Percentiles rank a stretch among this genome's conserved stretches.
Conservation (phyloP, 2,888 invertebrate species). For the Drosophila buzzatii region DNA sequence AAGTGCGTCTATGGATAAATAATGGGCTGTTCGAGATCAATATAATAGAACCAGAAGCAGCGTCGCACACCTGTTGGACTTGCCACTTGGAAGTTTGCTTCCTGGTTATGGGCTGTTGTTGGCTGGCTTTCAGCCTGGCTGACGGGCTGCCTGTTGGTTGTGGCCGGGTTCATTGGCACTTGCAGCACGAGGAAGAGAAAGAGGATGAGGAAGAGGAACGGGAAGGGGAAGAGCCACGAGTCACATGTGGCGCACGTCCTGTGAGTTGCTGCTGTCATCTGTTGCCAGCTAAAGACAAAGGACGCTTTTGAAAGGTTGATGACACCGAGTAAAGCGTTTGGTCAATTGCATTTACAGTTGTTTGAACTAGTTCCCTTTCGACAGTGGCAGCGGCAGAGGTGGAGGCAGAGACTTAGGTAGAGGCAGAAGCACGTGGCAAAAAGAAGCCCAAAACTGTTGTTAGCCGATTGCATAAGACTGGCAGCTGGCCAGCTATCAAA, state of each 20-base stretch:
- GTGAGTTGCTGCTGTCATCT: constrained; percentile 66
- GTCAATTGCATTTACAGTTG: constrained; percentile 76
- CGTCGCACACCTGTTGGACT: constrained; percentile 63
- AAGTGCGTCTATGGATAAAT: constrained; percentile 55
- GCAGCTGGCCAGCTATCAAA: constrained; percentile 63
- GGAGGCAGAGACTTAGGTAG: not conserved
- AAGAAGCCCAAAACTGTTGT: constrained; percentile 64
- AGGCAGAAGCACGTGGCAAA: constrained; percentile 64
- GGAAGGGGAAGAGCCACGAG: constrained; percentile 24
- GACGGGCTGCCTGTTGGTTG: constrained; percentile 9
- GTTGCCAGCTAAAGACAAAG: constrained; percentile 67
- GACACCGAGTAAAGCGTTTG: constrained; percentile 60
- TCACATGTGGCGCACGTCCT: constrained; percentile 74
- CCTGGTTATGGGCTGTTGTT: constrained; percentile 58
- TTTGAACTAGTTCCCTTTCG: constrained; percentile 73
- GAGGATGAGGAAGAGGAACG: not conserved
- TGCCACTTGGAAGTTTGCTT: constrained; percentile 52
- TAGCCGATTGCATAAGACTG: constrained; percentile 72
- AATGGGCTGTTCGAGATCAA: constrained; percentile 27
- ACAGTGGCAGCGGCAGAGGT: constrained; percentile 3
- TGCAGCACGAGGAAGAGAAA: constrained; percentile 1
- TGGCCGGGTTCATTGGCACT: constrained; percentile 64
- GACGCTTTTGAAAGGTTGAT: constrained; percentile 75
- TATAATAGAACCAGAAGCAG: constrained; percentile 11
- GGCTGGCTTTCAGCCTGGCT: constrained; percentile 21